These are phyloP conservation scores for Petrosia ficiformis DNA, from an alignment of 37 sponge, comb jelly and placozoan species.

Conservation along the genomic window DNA sequence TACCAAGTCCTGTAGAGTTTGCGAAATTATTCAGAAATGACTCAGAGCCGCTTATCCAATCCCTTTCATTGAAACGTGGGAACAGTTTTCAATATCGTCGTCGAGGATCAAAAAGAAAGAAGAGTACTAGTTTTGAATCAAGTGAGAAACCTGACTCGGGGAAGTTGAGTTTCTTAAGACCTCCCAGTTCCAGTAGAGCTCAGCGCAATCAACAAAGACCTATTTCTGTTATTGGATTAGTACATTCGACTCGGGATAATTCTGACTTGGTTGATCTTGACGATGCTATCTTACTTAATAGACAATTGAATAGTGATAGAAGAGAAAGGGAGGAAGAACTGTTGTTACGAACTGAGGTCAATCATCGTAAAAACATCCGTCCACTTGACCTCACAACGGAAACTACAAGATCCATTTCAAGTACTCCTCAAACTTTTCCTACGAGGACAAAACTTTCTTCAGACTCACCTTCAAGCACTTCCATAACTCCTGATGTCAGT, in stretches of 20 bases:
- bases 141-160: background rate
- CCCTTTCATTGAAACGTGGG: background rate
- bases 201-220: background rate
- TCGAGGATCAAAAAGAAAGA: background rate
- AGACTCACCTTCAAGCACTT: background rate
- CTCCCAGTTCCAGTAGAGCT: background rate
- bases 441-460: background rate
- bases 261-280: conserved; percentile 1
- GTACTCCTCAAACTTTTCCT: background rate
- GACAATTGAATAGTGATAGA: background rate
- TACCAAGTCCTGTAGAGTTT: background rate
- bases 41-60: background rate
- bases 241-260: conserved; percentile 3
- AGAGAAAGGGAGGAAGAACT: background rate
- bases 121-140: background rate
- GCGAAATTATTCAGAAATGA: background rate
- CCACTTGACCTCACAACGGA: background rate
- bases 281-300: background rate
- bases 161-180: background rate
- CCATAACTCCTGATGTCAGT: too few species aligned
- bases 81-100: background rate
- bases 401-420: background rate
- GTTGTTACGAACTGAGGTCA: background rate
- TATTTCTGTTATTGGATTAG: conserved; percentile 10
- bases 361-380: background rate